Evolutionary conservation across 2,113 vertebrate genomes (phyloP), one percentile per base, ranked within the genome.

Genomic region (Glareola pratincola): DNA sequence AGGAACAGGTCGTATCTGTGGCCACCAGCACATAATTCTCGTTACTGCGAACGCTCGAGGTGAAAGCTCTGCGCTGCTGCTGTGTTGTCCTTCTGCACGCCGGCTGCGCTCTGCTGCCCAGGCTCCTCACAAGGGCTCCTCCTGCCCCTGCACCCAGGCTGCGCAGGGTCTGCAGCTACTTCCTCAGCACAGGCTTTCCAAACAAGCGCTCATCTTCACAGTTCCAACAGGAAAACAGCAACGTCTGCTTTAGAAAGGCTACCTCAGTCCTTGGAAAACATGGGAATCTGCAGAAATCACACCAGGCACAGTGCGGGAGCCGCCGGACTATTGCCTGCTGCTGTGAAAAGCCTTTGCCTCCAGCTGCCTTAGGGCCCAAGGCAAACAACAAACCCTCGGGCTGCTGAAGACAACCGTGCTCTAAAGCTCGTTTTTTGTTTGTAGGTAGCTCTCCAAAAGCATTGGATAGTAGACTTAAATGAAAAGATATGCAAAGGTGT

Each of bases 311-410:
- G n/a, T 19, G 29, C 39, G 20, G 37, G 5, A 39, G 34, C 18
- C 7, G 32, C 21, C 0, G 1, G 23, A 11, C 8, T n/a, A 2
- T 22, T n/a, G 36, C 19, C 32, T 36, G 19, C 43, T 43, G 32
- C 43, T 30, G 11, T 50, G 68, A 43, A 73, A 68, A 45, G 22
- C 24, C 9, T 27, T 75, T 39, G 12, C 10, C 17, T 75, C 36
- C 16, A 32, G 14, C 16, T 45, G 68, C 18, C 48, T 34, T 39
- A 18, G 20, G 27, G 16, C 14, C 13, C 32, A 23, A 27, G 12
- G 6, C 21, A 47, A 51, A 26, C 34, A 47, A 5, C 39, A 54
- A 4, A 48, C n/a, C n/a, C 62, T 34, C 18, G 12, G 24, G 43
- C 3, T 41, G 45, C n/a, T 66, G 51, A 32, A 54, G 26, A 41